Percentiles rank a stretch among this genome's conserved stretches.
Conservation (phyloP, 2,888 invertebrate species). For the Uloborus plumipes region DNA sequence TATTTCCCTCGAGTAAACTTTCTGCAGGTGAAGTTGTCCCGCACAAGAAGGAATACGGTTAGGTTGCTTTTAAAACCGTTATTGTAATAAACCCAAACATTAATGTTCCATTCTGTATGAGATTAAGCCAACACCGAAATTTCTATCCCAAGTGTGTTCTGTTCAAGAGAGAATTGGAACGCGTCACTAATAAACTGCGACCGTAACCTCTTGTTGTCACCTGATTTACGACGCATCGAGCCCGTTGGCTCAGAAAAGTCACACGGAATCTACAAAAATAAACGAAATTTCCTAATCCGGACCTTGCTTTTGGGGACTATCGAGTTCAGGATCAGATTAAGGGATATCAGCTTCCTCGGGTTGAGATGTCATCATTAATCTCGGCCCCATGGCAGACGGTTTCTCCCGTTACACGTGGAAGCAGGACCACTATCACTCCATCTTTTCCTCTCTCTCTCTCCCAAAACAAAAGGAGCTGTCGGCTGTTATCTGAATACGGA, state of each 20-base stretch:
- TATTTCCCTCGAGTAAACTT: no score
- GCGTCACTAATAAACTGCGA: conserved; percentile 1
- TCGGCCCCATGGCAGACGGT: conserved; percentile 29
- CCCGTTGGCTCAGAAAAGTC: conserved; percentile 1
- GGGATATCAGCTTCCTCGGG: conserved; percentile 36
- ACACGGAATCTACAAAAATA: conserved; percentile 4
- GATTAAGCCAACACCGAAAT: no score
- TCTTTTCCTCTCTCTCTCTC: neutral
- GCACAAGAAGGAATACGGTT: no score
- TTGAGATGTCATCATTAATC: conserved; percentile 51
- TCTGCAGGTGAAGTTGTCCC: no score
- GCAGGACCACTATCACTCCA: conserved; percentile 15
- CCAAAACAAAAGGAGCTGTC: no score
- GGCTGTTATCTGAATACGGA: no score
- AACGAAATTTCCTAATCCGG: conserved; percentile 12
- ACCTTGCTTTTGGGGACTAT: conserved; percentile 19
- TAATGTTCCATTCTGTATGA: no score
- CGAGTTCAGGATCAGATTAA: conserved; percentile 58
- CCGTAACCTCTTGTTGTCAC: conserved; percentile 13
- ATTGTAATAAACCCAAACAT: no score
- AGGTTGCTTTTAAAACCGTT: no score
- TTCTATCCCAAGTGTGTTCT: no score
- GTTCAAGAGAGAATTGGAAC: no score
- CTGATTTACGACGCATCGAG: conserved; percentile 28
- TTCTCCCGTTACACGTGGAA: conserved; percentile 35